These are phyloP conservation scores for Entomyzon cyanotis DNA, from an alignment of 2,113 vertebrate species.

Conservation along the genomic window DNA sequence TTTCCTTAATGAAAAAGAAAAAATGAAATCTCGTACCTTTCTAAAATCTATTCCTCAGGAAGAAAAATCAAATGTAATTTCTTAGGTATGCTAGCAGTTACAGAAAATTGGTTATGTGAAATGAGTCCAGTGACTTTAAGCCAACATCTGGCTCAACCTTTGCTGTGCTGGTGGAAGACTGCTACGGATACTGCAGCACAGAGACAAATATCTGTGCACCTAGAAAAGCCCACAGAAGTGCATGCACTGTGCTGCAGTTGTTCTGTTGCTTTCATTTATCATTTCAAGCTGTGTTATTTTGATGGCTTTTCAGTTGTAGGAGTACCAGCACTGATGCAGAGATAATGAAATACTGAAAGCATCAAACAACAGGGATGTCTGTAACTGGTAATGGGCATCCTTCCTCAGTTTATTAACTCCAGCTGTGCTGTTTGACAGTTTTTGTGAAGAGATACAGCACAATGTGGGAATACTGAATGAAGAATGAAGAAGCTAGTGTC, in stretches of 20 bases:
- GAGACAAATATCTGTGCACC: slow-evolving; percentile 30
- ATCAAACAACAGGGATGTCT: slow-evolving; percentile 72
- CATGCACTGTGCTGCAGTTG: slow-evolving; percentile 49
- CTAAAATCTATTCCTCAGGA: not conserved
- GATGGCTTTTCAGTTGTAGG: slow-evolving; percentile 76
- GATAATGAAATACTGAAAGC: slow-evolving; percentile 81
- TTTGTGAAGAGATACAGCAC: slow-evolving; percentile 55
- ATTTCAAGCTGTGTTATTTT: slow-evolving; percentile 80
- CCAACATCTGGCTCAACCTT: not conserved
- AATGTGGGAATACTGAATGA: slow-evolving; percentile 58
- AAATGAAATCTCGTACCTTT: not conserved
- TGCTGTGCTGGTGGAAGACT: not conserved
- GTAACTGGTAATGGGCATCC: slow-evolving; percentile 76
- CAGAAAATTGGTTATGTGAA: not conserved
- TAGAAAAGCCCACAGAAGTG: slow-evolving; percentile 35
- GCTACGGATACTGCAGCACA: not conserved
- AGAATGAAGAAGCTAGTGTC: slow-evolving; percentile 54
- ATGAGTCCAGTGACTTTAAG: not conserved
- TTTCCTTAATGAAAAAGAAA: not conserved
- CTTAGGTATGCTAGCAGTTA: not conserved
- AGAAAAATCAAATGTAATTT: not conserved
- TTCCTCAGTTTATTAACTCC: slow-evolving; percentile 79
- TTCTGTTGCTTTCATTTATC: slow-evolving; percentile 75
- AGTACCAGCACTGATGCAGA: slow-evolving; percentile 73
- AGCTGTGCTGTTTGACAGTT: slow-evolving; percentile 75